Evolutionary conservation across 2,888 invertebrate species (phyloP), one percentile per base, ranked within the genome.

Genomic region (Stenoptilia bipunctidactyla): DNA sequence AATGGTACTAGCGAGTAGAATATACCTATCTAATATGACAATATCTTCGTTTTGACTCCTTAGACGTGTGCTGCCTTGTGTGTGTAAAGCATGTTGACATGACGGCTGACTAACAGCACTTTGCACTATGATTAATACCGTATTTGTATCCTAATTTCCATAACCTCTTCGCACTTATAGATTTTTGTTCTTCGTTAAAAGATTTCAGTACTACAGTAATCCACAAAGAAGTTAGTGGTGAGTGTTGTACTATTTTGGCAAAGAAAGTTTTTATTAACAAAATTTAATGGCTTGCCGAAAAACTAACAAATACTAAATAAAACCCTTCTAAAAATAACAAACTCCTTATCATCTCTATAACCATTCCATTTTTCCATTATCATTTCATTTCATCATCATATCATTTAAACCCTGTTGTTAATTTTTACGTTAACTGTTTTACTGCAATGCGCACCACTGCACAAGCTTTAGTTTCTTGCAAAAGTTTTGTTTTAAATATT

Each of bases 41-140:
- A 77, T 79, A 76, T 75, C 72, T 76, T 77, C 75, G 77, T 79
- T 70, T 20, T 68, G 67, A 72, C 73, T 73, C 73, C 64, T 66
- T 67, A 51, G n/a, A n/a, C n/a, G n/a, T 56, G 51, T 49, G 50
- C 45, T 61, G 65, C 65, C 67, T 70, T 69, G 58, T 66, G 72
- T 72, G 76, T 77, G 68, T 71, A 58, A 69, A 68, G 82, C 82
- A 83, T 80, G 82, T 66, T 64, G 56, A 68, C n/a, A n/a, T 64
- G 51, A 61, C 57, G 53, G 75, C 80, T 71, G 76, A 82, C 79
- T 83, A 83, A 83, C 77, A 72, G 73, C 82, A 83, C 79, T 71
- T 52, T 57, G 80, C 82, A 80, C 79, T 58, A 48, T 50, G 40
- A 48, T 45, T 67, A 30, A 30, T 30, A 20, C 20, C 20, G 20